A percentile compares a stretch with the other conserved stretches of the same genome.
phyloP scores from a whole-genome alignment of 2,797 vertebrate species.

The Sebastes kiyomatsui region DNA sequence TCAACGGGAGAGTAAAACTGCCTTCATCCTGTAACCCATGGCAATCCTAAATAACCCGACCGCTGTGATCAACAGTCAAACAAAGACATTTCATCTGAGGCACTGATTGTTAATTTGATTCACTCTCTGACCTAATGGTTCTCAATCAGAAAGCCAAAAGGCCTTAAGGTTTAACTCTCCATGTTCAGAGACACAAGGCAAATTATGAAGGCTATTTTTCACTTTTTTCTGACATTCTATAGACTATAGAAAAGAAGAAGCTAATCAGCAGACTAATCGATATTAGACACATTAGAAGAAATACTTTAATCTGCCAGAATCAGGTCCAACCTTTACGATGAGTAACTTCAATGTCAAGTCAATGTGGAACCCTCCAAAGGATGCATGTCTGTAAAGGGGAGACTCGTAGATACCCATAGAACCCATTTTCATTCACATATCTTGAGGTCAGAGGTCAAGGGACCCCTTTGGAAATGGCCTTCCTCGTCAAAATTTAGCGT shows the following conservation, averaged over 20 bases:
- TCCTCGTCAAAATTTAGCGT: too few relatives aligned
- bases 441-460: too few relatives aligned
- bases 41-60: slow-evolving; percentile 54
- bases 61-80: slow-evolving; percentile 67
- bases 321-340: not conserved
- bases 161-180: slow-evolving; percentile 47
- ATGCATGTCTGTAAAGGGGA: not conserved
- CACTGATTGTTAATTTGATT: slow-evolving; percentile 76
- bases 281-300: not conserved
- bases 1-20: slow-evolving; percentile 44
- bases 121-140: slow-evolving; percentile 71
- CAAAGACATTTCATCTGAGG: slow-evolving; percentile 71
- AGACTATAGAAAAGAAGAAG: not conserved
- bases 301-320: not conserved
- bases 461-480: too few relatives aligned
- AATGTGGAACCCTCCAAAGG: not conserved
- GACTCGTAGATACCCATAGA: too few relatives aligned
- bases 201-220: not conserved
- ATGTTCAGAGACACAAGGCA: slow-evolving; percentile 22
- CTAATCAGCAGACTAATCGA: not conserved
- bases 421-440: too few relatives aligned
- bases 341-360: not conserved
- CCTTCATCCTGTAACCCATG: slow-evolving; percentile 59
- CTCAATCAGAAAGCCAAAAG: slow-evolving; percentile 60
- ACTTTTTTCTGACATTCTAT: not conserved